phyloP scores from a whole-genome alignment of 2,113 vertebrate species.

The Dicrurus megarhynchus region DNA sequence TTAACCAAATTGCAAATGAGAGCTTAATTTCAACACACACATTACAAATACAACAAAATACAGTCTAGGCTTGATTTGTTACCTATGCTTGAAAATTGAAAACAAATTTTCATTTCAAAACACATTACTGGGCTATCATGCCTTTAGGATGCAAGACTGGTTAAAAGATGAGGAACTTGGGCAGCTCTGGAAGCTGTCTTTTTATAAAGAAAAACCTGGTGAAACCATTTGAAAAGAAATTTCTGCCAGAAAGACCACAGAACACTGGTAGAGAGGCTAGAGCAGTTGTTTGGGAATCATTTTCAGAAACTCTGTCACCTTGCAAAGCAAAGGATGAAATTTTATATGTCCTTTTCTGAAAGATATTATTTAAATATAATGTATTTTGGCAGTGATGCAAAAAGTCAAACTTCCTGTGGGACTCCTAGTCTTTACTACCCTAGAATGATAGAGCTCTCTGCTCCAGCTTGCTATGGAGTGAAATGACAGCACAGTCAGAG shows the following conservation, averaged over 20 bases:
- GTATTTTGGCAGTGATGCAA: not conserved
- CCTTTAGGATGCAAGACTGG: not conserved
- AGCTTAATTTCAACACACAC: not conserved
- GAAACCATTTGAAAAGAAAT: not conserved
- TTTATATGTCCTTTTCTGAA: not conserved
- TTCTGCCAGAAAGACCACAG: not conserved
- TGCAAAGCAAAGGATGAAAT: not conserved
- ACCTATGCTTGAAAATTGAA: not conserved
- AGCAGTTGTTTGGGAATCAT: not conserved
- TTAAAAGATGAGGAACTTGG: not conserved
- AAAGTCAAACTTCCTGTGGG: not conserved
- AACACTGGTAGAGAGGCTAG: not conserved
- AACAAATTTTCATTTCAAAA: not conserved
- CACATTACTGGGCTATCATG: not conserved
- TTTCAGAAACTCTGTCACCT: not conserved
- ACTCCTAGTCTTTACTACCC: not conserved
- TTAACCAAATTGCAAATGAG: not conserved
- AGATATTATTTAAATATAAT: not conserved
- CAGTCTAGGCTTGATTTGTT: not conserved
- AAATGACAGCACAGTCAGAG: not conserved
- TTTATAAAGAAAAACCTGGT: not conserved
- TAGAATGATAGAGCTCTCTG: not conserved
- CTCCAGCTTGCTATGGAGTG: not conserved
- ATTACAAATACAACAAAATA: not conserved
- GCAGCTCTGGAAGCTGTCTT: not conserved